Evolutionary conservation across 2,113 vertebrate species (phyloP).

Genomic region (Heterotis niloticus): DNA sequence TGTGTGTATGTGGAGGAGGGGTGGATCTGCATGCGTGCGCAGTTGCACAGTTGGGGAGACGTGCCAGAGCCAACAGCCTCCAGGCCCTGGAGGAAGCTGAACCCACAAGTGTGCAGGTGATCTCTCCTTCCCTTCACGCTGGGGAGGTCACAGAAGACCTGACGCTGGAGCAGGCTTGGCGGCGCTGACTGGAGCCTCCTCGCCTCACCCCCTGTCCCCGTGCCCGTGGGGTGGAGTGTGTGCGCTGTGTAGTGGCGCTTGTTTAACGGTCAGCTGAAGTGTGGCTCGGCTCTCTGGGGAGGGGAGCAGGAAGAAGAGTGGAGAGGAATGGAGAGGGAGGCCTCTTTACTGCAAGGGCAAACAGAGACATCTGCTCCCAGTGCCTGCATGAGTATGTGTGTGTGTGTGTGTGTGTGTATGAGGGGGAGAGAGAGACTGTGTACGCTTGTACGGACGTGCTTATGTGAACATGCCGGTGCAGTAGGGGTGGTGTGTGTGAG

Average conservation of each 20-base stretch:
- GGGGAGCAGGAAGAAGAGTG: slow-evolving; percentile 32
- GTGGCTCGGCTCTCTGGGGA: slow-evolving; percentile 51
- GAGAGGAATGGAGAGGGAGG: slow-evolving; percentile 33
- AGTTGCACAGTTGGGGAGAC: slow-evolving; percentile 69
- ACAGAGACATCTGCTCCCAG: slow-evolving; percentile 42
- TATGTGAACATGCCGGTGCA: neutral
- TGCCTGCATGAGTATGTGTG: neutral
- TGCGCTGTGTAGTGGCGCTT: slow-evolving; percentile 45
- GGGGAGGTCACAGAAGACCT: slow-evolving; percentile 26
- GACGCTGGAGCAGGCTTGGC: slow-evolving; percentile 21
- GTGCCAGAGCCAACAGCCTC: slow-evolving; percentile 68
- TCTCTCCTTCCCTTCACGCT: slow-evolving; percentile 31
- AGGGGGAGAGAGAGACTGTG: neutral
- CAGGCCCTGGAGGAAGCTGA: slow-evolving; percentile 68
- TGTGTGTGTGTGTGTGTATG: neutral
- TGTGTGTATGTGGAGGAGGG: slow-evolving; percentile 43
- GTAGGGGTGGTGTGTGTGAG: neutral
- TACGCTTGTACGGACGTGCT: neutral
- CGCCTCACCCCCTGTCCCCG: no score
- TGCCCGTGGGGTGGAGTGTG: neutral
- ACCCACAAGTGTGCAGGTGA: slow-evolving; percentile 53
- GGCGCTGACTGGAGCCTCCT: slow-evolving; percentile 28
- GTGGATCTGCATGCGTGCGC: slow-evolving; percentile 71
- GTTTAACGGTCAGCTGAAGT: slow-evolving; percentile 61
- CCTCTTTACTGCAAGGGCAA: slow-evolving; percentile 46